A percentile compares a stretch with the other conserved stretches of the same genome.
These are phyloP conservation scores for Cisticola juncidis DNA, from an alignment of 2,113 vertebrate genomes.

Conservation along the genomic window DNA sequence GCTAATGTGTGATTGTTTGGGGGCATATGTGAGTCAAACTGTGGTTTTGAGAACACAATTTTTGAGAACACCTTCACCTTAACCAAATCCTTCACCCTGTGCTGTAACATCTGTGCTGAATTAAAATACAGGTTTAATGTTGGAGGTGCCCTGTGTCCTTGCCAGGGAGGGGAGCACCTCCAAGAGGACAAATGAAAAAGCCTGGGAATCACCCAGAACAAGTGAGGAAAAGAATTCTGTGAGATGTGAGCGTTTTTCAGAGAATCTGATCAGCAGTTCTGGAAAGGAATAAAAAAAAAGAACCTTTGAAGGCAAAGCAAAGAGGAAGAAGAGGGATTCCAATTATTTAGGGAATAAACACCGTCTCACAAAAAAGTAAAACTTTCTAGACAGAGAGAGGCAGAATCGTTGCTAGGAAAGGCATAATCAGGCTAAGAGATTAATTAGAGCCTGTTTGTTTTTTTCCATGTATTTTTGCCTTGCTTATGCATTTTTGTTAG, in stretches of 20 bases:
- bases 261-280: background rate
- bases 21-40: constrained; percentile 57
- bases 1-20: constrained; percentile 55
- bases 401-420: background rate
- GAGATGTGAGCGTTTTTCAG: background rate
- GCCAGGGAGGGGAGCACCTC: constrained; percentile 36
- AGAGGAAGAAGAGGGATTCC: background rate
- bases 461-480: background rate
- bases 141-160: background rate
- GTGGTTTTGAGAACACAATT: constrained; percentile 5
- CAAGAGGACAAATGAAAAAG: background rate
- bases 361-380: background rate
- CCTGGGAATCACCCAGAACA: background rate
- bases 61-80: constrained; percentile 46
- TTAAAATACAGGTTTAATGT: background rate
- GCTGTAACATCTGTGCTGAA: background rate
- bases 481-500: background rate
- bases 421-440: background rate
- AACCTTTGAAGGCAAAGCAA: background rate
- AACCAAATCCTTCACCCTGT: background rate
- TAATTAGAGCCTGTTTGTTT: background rate
- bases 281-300: background rate
- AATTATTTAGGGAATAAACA: background rate
- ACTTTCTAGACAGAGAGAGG: background rate
- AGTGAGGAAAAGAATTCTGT: background rate